A percentile compares a stretch with the other conserved stretches of the same genome.
These are phyloP conservation scores for Galeruca laticollis DNA, from an alignment of 2,888 invertebrate genomes.

Conservation along the genomic window DNA sequence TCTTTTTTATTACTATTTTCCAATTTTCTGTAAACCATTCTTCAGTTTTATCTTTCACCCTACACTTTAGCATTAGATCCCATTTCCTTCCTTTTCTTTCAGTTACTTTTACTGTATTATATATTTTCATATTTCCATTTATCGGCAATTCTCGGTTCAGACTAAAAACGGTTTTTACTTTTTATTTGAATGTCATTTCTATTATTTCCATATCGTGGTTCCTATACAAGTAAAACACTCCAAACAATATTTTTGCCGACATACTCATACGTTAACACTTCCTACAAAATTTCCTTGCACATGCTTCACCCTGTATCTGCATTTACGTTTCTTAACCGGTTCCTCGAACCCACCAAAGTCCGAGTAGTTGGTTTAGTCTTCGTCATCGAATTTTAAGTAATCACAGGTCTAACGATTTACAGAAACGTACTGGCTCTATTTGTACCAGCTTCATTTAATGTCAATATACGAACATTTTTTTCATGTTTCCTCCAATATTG, in stretches of 20 bases:
- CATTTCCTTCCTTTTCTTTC: no score
- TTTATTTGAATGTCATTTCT: no score
- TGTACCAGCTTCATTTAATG: not conserved
- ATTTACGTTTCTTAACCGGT: constrained; percentile 40
- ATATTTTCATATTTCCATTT: no score
- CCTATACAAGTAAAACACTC: no score
- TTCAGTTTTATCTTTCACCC: no score
- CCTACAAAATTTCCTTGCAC: not conserved
- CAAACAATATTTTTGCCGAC: not conserved
- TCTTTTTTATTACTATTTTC: no score
- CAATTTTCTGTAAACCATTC: no score
- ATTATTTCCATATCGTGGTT: no score
- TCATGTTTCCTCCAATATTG: not conserved
- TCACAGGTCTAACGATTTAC: constrained; percentile 38
- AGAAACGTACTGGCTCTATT: constrained; percentile 10
- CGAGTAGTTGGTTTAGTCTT: constrained; percentile 35
- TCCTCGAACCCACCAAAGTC: constrained; percentile 29
- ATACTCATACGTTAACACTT: not conserved
- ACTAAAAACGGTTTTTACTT: no score
- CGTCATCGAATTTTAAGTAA: constrained; percentile 45
- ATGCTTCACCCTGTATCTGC: constrained; percentile 17
- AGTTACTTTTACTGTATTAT: no score
- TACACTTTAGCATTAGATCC: no score
- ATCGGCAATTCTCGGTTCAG: no score
- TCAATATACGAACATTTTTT: not conserved